Conservation (phyloP, 2,888 invertebrate species). For the Pimpla rufipes region DNA sequence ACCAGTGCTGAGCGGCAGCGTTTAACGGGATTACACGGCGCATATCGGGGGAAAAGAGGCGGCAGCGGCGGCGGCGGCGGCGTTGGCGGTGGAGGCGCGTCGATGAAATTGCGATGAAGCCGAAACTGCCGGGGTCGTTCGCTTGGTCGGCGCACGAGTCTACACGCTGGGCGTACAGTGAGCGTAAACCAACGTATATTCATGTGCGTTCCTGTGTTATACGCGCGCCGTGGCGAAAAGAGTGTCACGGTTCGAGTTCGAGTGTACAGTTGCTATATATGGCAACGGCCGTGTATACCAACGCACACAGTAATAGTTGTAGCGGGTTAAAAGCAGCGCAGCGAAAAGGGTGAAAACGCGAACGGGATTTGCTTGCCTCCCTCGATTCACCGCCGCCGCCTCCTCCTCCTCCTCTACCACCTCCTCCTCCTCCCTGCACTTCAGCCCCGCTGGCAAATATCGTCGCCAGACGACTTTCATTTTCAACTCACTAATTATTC, state of each 20-base stretch:
- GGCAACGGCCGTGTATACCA: neutral
- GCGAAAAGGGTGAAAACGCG: slow-evolving; percentile 68
- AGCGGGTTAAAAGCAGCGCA: slow-evolving; percentile 29
- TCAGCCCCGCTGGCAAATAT: slow-evolving; percentile 76
- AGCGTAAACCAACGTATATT: neutral
- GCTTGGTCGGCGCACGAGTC: slow-evolving; percentile 37
- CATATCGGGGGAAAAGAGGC: slow-evolving; percentile 72
- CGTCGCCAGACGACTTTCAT: slow-evolving; percentile 81
- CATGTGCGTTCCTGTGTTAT: slow-evolving; percentile 31
- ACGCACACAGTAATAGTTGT: slow-evolving; percentile 27
- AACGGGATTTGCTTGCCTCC: slow-evolving; percentile 53
- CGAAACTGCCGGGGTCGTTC: slow-evolving; percentile 72
- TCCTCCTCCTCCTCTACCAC: slow-evolving; percentile 34
- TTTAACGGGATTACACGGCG: slow-evolving; percentile 70
- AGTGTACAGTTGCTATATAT: slow-evolving; percentile 27
- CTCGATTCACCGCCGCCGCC: slow-evolving; percentile 34
- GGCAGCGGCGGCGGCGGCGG: slow-evolving; percentile 15
- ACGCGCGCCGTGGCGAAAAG: slow-evolving; percentile 37
- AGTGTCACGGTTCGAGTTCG: slow-evolving; percentile 49
- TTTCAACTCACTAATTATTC: slow-evolving; percentile 82
- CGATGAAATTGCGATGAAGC: slow-evolving; percentile 80
- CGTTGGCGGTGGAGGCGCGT: slow-evolving; percentile 61
- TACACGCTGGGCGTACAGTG: neutral
- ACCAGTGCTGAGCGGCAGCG: slow-evolving; percentile 58
- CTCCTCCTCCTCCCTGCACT: neutral